Evolutionary conservation across 2,888 invertebrate genomes (phyloP), one percentile per base, ranked within the genome.

Genomic region (Chironomus tentans): DNA sequence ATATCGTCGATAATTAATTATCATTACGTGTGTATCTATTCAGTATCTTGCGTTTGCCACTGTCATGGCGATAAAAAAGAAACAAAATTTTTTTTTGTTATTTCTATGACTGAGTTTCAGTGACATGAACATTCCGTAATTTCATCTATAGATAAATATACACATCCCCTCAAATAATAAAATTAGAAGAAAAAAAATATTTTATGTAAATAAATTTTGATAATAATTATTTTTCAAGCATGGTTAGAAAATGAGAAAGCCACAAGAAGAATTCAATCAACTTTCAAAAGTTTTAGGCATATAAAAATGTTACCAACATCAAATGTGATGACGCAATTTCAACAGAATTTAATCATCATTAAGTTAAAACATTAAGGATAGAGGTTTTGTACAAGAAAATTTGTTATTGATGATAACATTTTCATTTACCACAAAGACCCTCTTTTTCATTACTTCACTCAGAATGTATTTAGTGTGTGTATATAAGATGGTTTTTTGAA

Each of bases 1-100:
- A 68, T 68, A 68, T 68, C 21, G 68, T 46, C 38, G 68, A 68
- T 68, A 68, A 68, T 68, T 68, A 68, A 68, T 68, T 68, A 68
- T 38, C 15, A 68, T 68, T 68, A 68, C 68, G 68, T 68, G 68
- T 7, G 22, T 56, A 15, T 56, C n/a, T 56, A 56, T 56, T 56
- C 3, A 5, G 7, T 56, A 18, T 65, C 65, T 65, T 62, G 15
- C 62, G 21, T 21, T 62, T 65, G 18, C 13, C 6, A 65, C 21
- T 13, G 65, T 18, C 56, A 56, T 15, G 18, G 5, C n/a, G 13
- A 50, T 56, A 15, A 56, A 15, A 56, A 18, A 56, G 18, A 28
- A 28, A 28, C 3, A 28, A 4, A 4, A 4, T 28, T 28, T 28
- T 28, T 56, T 56, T 18, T 15, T 3, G 3, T 56, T 56, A n/a